Conservation (phyloP, 2,113 vertebrate genomes). For the Tragulus kanchil region DNA sequence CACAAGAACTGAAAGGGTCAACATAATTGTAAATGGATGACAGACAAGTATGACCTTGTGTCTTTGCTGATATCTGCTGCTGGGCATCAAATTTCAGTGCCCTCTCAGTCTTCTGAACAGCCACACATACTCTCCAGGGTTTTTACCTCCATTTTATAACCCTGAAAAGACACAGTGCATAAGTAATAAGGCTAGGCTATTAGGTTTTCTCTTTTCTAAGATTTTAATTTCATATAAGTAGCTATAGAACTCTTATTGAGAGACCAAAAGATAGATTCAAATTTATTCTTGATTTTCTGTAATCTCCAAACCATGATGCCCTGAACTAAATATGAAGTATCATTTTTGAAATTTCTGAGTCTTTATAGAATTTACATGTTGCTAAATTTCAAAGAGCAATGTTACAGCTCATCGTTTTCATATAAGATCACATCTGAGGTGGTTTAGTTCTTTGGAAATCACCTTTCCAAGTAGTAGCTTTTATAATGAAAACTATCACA, state of each 20-base stretch:
- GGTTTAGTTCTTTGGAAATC: background rate
- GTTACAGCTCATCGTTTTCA: background rate
- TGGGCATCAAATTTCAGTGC: background rate
- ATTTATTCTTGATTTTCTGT: background rate
- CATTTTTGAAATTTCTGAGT: background rate
- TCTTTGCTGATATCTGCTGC: background rate
- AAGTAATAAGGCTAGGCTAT: background rate
- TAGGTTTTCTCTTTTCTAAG: background rate
- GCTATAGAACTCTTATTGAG: background rate
- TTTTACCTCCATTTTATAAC: background rate
- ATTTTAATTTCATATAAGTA: background rate
- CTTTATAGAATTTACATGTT: background rate
- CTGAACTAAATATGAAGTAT: background rate
- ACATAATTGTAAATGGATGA: background rate
- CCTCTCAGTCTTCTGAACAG: background rate
- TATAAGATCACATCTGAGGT: background rate
- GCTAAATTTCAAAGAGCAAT: background rate
- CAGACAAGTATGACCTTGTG: background rate
- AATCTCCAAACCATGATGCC: background rate
- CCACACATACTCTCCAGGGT: background rate
- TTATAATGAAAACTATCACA: background rate
- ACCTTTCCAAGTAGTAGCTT: background rate
- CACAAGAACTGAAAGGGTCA: background rate
- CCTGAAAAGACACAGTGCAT: background rate
- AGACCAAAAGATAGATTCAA: background rate